These are phyloP conservation scores for Archips xylosteana DNA, from an alignment of 2,888 invertebrate genomes.

Conservation along the genomic window DNA sequence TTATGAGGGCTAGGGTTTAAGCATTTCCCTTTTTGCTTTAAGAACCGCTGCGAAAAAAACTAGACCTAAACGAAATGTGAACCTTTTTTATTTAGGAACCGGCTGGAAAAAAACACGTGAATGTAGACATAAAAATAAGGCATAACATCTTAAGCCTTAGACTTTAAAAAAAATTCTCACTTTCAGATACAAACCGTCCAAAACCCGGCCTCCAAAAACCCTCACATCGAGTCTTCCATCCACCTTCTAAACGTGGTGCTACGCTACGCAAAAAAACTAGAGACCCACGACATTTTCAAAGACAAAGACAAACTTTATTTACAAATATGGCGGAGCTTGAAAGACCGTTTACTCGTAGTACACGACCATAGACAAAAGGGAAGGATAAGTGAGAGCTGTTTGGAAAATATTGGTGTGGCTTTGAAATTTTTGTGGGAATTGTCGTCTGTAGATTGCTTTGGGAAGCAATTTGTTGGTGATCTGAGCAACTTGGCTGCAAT, in stretches of 20 bases:
- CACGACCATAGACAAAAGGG: constrained; percentile 52
- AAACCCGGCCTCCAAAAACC: constrained; percentile 60
- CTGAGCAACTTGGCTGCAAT: constrained; percentile 60
- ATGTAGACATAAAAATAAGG: too few relatives aligned
- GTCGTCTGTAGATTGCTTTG: constrained; percentile 67
- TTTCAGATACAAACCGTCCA: constrained; percentile 70
- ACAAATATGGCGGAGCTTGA: constrained; percentile 69
- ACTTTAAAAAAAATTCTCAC: constrained; percentile 13
- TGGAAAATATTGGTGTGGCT: constrained; percentile 66
- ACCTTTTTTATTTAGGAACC: too few relatives aligned
- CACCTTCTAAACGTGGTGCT: constrained; percentile 67
- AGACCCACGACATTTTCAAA: constrained; percentile 66
- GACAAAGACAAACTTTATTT: constrained; percentile 66
- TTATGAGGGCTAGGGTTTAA: too few relatives aligned
- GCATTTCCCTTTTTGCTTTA: too few relatives aligned
- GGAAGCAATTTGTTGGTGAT: constrained; percentile 62
- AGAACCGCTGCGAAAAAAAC: too few relatives aligned
- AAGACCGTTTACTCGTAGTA: constrained; percentile 56
- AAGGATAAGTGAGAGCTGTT: constrained; percentile 47
- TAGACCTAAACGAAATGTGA: too few relatives aligned
- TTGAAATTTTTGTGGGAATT: constrained; percentile 73
- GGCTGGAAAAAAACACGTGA: too few relatives aligned
- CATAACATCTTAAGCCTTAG: not conserved
- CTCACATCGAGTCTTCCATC: constrained; percentile 67
- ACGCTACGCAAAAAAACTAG: constrained; percentile 72